phyloP scores from a whole-genome alignment of 2,797 vertebrate species.

The Bovichtus diacanthus region DNA sequence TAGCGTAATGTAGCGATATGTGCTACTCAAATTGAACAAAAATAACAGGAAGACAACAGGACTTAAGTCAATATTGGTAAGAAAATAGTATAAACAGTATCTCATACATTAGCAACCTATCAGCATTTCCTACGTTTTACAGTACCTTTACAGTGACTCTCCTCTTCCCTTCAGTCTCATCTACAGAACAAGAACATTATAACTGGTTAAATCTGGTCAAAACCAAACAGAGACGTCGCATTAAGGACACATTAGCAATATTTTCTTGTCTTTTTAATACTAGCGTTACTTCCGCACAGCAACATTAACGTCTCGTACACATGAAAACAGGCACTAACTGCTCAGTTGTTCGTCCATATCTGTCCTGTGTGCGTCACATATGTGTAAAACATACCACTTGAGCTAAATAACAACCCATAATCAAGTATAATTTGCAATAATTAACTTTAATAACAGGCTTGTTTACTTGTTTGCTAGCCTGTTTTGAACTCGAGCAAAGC shows the following conservation, averaged over 20 bases:
- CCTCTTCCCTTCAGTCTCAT: slow-evolving; percentile 73
- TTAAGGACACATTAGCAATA: background rate
- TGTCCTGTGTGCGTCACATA: slow-evolving; percentile 29
- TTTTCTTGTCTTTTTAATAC: background rate
- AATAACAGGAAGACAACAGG: background rate
- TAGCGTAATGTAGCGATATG: background rate
- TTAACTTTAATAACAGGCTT: slow-evolving; percentile 59
- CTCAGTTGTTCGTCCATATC: slow-evolving; percentile 14
- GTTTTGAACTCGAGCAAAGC: slow-evolving; percentile 63
- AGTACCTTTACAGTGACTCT: slow-evolving; percentile 59
- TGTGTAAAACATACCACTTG: slow-evolving; percentile 2
- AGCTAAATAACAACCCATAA: slow-evolving; percentile 3
- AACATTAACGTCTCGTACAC: background rate
- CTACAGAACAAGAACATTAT: slow-evolving; percentile 64
- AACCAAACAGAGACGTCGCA: background rate
- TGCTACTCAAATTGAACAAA: background rate
- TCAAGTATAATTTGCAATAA: slow-evolving; percentile 8
- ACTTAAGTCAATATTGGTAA: accelerated
- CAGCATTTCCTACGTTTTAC: slow-evolving; percentile 74
- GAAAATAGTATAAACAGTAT: accelerated
- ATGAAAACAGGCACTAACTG: background rate
- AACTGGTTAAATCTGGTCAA: background rate
- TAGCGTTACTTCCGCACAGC: background rate
- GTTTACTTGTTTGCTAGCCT: slow-evolving; percentile 67
- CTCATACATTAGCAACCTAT: background rate